A percentile compares a stretch with the other conserved stretches of the same genome.
These are phyloP conservation scores for Enteromius fasciolatus DNA, from an alignment of 2,797 vertebrate species.

Conservation along the genomic window DNA sequence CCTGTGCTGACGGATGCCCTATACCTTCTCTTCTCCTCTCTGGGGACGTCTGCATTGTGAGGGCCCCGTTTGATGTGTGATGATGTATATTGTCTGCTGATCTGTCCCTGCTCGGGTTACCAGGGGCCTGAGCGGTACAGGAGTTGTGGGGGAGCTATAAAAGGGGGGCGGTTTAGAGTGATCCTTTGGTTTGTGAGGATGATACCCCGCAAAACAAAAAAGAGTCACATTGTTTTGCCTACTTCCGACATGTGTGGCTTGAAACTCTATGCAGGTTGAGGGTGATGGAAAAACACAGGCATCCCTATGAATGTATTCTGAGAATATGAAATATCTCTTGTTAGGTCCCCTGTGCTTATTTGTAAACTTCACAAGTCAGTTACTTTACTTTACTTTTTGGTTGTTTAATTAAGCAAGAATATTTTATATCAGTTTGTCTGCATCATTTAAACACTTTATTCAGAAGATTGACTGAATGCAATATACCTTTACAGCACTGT, in stretches of 20 bases:
- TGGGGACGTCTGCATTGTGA: constrained; percentile 60
- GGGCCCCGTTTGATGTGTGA: constrained; percentile 68
- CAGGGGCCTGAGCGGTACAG: constrained; percentile 14
- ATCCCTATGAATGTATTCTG: constrained; percentile 67
- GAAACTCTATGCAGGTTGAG: constrained; percentile 76
- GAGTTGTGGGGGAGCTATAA: constrained; percentile 14
- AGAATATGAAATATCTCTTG: constrained; percentile 37
- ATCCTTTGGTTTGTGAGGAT: constrained; percentile 71
- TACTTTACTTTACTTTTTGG: not conserved
- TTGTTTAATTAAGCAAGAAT: not conserved
- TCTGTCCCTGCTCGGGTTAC: constrained; percentile 68
- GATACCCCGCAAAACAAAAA: constrained; percentile 72
- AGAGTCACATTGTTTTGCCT: constrained; percentile 67
- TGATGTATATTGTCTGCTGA: constrained; percentile 69
- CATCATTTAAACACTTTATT: not conserved
- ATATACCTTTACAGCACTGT: not conserved
- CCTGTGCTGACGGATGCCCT: constrained; percentile 38
- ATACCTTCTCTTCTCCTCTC: constrained; percentile 50
- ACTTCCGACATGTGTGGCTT: constrained; percentile 75
- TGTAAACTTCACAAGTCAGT: constrained; percentile 5
- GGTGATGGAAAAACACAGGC: constrained; percentile 66
- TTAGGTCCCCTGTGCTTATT: not conserved
- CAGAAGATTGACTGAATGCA: not conserved
- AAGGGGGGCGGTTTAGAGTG: constrained; percentile 41
- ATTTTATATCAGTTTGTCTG: not conserved